phyloP scores from a whole-genome alignment of 2,888 invertebrate species.

The Rhodophaea formosa region DNA sequence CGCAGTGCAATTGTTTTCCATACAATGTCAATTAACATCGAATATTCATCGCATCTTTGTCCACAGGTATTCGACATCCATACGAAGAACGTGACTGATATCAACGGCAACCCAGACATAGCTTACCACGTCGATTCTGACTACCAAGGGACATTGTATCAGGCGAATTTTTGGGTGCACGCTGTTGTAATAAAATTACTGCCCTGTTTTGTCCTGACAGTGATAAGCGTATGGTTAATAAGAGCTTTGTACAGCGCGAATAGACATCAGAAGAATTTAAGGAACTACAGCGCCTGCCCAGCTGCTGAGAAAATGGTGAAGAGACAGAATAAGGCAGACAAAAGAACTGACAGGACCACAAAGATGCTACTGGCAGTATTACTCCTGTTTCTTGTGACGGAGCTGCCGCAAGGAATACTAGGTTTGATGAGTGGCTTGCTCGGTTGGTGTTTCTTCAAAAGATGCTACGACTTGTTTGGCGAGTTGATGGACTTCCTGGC shows the following conservation, averaged over 20 bases:
- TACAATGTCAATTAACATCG: slow-evolving; percentile 47
- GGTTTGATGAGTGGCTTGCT: slow-evolving; percentile 86
- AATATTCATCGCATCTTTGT: slow-evolving; percentile 35
- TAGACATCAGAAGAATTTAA: slow-evolving; percentile 85
- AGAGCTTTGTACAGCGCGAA: slow-evolving; percentile 88
- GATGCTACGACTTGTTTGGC: slow-evolving; percentile 90
- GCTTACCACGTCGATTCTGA: slow-evolving; percentile 78
- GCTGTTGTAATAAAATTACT: slow-evolving; percentile 89
- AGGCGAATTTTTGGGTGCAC: slow-evolving; percentile 90
- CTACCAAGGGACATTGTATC: slow-evolving; percentile 82
- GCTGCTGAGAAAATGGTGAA: slow-evolving; percentile 70
- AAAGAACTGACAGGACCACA: slow-evolving; percentile 92
- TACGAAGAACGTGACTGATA: slow-evolving; percentile 69
- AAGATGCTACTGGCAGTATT: slow-evolving; percentile 93
- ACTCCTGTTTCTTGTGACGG: slow-evolving; percentile 92
- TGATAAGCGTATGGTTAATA: slow-evolving; percentile 86
- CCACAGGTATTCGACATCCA: slow-evolving; percentile 73
- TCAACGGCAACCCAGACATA: slow-evolving; percentile 57
- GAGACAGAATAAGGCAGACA: slow-evolving; percentile 83
- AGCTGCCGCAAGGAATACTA: slow-evolving; percentile 91
- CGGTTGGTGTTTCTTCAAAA: slow-evolving; percentile 86
- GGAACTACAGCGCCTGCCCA: slow-evolving; percentile 83
- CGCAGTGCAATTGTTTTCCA: slow-evolving; percentile 28
- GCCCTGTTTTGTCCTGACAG: slow-evolving; percentile 88
- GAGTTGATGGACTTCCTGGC: slow-evolving; percentile 95